Conservation (phyloP, 2,797 vertebrate genomes). For the Accipiter superciliosus region DNA sequence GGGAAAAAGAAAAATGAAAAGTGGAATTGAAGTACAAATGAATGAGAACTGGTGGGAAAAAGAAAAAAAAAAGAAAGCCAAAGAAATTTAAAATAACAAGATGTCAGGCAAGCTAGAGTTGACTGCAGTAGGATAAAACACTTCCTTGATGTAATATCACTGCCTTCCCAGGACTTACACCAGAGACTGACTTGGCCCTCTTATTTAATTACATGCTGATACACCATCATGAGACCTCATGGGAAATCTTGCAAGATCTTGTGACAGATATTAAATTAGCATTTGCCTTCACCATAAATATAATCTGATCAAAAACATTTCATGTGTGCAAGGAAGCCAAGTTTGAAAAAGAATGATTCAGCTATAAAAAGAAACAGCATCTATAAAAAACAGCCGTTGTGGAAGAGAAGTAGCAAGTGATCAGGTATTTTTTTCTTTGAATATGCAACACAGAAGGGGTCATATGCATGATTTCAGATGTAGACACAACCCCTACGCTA, state of each 20-base stretch:
- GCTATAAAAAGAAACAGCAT: neutral
- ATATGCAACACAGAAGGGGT: neutral
- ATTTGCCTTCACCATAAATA: neutral
- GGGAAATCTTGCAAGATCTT: constrained; percentile 47
- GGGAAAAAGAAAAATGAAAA: neutral
- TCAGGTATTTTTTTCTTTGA: neutral
- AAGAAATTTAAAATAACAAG: neutral
- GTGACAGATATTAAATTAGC: constrained; percentile 50
- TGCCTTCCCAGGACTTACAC: neutral
- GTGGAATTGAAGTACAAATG: neutral
- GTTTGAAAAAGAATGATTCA: neutral
- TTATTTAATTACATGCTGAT: constrained; percentile 45
- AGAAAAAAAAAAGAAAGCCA: neutral
- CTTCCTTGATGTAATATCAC: neutral
- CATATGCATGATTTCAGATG: neutral
- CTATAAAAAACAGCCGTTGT: neutral
- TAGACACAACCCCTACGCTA: neutral
- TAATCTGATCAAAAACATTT: constrained; percentile 27
- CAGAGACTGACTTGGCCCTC: neutral
- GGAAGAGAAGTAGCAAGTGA: neutral
- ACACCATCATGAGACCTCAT: neutral
- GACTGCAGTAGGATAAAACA: neutral
- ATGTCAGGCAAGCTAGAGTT: neutral
- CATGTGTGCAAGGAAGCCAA: neutral
- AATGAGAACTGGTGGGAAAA: neutral